Conservation (phyloP, 92 coral and sea anemone species). For the Chrysogorgia sp. region DNA sequence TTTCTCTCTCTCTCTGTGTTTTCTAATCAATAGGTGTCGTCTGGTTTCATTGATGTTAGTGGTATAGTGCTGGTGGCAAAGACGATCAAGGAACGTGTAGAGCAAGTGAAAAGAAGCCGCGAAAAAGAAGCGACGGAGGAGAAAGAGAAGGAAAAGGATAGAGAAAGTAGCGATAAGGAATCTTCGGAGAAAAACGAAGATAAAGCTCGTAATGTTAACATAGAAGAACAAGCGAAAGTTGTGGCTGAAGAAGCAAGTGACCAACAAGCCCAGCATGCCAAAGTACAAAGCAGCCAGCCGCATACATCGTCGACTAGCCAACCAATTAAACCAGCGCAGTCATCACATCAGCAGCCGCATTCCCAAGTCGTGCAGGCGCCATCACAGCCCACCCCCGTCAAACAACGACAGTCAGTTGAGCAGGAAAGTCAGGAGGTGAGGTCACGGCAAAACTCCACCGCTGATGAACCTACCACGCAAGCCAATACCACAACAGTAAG, state of each 20-base stretch:
- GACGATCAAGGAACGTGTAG: constrained; percentile 82
- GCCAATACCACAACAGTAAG: too few species aligned
- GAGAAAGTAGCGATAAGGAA: constrained; percentile 54
- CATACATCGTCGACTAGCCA: constrained; percentile 23
- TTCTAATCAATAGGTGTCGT: constrained; percentile 66
- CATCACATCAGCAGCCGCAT: not conserved
- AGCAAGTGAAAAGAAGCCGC: constrained; percentile 71
- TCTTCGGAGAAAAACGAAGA: constrained; percentile 5
- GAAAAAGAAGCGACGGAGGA: constrained; percentile 71
- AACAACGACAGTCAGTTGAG: constrained; percentile 32
- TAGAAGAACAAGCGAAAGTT: constrained; percentile 25
- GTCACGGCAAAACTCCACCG: constrained; percentile 35
- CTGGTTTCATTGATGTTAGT: constrained; percentile 88
- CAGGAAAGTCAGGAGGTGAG: constrained; percentile 32
- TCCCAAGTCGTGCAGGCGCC: not conserved
- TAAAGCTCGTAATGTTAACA: constrained; percentile 3
- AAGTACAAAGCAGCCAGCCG: constrained; percentile 46
- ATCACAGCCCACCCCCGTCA: constrained; percentile 6
- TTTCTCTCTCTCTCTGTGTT: constrained; percentile 18
- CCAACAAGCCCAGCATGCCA: constrained; percentile 50
- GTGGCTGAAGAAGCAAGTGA: constrained; percentile 63
- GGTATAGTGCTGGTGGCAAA: constrained; percentile 85
- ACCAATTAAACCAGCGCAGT: constrained; percentile 24
- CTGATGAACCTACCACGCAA: constrained; percentile 9
- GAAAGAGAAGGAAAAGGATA: constrained; percentile 68